Evolutionary conservation across 2,797 vertebrate species (phyloP).

Genomic region (Microtus obscurus): DNA sequence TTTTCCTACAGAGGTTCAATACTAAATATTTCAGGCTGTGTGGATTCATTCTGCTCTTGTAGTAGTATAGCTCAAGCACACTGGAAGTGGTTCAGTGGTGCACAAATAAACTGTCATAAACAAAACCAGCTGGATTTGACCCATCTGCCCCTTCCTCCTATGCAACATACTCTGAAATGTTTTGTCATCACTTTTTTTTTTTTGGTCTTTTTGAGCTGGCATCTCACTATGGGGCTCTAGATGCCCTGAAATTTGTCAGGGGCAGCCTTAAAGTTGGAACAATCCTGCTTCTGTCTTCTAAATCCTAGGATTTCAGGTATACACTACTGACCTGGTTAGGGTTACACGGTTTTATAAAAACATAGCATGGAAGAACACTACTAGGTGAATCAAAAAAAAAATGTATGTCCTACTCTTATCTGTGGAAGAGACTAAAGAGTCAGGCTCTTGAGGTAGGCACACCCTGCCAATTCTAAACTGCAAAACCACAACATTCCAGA

Average conservation of each 20-base stretch:
- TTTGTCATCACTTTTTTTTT: background rate
- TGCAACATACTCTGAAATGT: background rate
- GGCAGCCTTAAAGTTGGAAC: background rate
- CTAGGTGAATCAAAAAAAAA: background rate
- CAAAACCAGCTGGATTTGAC: background rate
- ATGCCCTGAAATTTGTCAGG: background rate
- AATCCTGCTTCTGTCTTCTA: background rate
- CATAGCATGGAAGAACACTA: background rate
- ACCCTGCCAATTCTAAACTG: background rate
- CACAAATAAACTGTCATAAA: background rate
- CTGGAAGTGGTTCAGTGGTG: background rate
- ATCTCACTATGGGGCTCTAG: background rate
- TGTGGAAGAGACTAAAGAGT: background rate
- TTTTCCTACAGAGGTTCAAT: background rate
- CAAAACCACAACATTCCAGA: background rate
- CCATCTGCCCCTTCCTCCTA: background rate
- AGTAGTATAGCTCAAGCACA: background rate
- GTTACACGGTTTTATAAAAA: background rate
- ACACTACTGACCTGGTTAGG: background rate
- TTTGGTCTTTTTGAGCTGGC: background rate
- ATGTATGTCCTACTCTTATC: background rate
- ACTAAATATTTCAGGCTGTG: constrained; percentile 41
- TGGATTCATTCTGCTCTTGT: background rate
- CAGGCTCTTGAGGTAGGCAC: background rate
- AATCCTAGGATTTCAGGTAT: background rate